Evolutionary conservation across 2,113 vertebrate species (phyloP).

Genomic region (Amphiprion percula): DNA sequence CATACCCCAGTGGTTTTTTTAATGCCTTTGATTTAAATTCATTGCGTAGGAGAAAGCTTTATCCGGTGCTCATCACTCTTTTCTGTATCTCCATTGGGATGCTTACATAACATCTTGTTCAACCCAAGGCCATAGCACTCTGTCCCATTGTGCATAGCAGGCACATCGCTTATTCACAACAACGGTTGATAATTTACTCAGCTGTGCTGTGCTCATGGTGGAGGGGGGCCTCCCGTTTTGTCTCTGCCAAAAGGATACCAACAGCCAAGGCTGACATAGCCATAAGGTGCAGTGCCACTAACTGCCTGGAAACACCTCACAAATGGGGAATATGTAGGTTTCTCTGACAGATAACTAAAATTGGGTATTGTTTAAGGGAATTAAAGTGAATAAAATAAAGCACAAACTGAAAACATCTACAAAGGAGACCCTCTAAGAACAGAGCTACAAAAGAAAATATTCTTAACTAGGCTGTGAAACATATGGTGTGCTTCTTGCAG

Average conservation of each 20-base stretch:
- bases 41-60: constrained; percentile 38
- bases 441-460: no score
- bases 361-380: no score
- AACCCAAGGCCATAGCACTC: constrained; percentile 53
- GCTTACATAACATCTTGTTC: constrained; percentile 56
- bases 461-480: no score
- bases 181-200: constrained; percentile 22
- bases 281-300: not conserved
- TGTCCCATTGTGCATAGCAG: constrained; percentile 20
- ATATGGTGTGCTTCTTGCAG: no score
- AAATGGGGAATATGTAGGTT: not conserved
- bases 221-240: not conserved
- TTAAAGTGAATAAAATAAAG: no score
- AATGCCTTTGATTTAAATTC: constrained; percentile 54
- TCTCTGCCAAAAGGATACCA: constrained; percentile 14
- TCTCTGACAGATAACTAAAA: not conserved
- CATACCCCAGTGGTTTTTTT: constrained; percentile 52
- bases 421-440: no score
- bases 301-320: not conserved
- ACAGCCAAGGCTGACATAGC: constrained; percentile 1
- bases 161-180: constrained; percentile 22
- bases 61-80: constrained; percentile 45
- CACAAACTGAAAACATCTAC: no score
- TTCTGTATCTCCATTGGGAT: constrained; percentile 29
- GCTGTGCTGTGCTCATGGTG: constrained; percentile 31